Percentiles rank a stretch among this genome's conserved stretches.
phyloP scores from a whole-genome alignment of 2,888 invertebrate species.

The Dasysyrphus tricinctus region DNA sequence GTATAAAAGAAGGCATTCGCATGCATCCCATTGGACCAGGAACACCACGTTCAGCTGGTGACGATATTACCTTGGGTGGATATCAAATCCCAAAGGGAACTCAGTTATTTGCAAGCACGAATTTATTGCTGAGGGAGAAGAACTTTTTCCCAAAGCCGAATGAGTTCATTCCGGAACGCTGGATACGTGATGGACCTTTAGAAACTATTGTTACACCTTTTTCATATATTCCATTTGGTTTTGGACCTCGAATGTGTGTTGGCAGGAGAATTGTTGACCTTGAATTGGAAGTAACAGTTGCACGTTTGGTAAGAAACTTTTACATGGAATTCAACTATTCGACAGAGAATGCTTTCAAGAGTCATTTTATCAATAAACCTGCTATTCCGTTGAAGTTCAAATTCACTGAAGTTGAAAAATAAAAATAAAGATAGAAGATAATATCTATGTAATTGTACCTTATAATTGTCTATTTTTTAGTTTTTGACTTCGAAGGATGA shows the following conservation, averaged over 20 bases:
- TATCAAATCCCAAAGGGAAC: slow-evolving; percentile 87
- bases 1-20: slow-evolving; percentile 89
- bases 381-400: slow-evolving; percentile 82
- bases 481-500: no score
- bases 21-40: slow-evolving; percentile 86
- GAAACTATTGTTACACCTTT: slow-evolving; percentile 77
- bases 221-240: slow-evolving; percentile 80
- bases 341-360: slow-evolving; percentile 78
- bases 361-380: slow-evolving; percentile 79
- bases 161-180: slow-evolving; percentile 88
- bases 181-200: slow-evolving; percentile 62
- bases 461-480: no score
- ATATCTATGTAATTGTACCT: no score
- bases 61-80: slow-evolving; percentile 86
- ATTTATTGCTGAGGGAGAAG: slow-evolving; percentile 86
- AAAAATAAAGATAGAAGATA: neutral
- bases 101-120: slow-evolving; percentile 89
- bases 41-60: slow-evolving; percentile 84
- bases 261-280: slow-evolving; percentile 90
- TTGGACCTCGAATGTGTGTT: slow-evolving; percentile 85
- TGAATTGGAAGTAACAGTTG: slow-evolving; percentile 86
- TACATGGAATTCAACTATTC: slow-evolving; percentile 81
- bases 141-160: slow-evolving; percentile 85
- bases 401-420: slow-evolving; percentile 78
- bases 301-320: slow-evolving; percentile 83